Percentiles rank a stretch among this genome's conserved stretches.
These are phyloP conservation scores for Cotesia typhae DNA, from an alignment of 1,140 invertebrate genomes.

Conservation along the genomic window DNA sequence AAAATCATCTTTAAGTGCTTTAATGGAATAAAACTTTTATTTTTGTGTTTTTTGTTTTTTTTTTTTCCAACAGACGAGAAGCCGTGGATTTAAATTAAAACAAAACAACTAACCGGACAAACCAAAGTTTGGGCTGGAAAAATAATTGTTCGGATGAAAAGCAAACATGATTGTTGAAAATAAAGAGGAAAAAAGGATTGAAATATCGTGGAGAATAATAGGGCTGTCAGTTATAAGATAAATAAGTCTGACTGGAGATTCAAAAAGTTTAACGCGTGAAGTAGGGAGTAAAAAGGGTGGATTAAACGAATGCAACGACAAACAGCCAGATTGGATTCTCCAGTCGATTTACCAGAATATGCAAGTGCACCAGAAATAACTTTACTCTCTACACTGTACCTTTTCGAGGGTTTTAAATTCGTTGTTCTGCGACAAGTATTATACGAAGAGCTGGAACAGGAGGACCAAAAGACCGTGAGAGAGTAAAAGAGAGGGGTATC, in stretches of 20 bases:
- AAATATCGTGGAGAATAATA: neutral
- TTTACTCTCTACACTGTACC: slow-evolving; percentile 25
- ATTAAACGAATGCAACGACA: slow-evolving; percentile 47
- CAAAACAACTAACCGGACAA: too few species aligned
- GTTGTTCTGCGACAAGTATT: slow-evolving; percentile 13
- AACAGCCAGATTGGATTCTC: slow-evolving; percentile 58
- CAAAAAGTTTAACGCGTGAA: slow-evolving; percentile 10
- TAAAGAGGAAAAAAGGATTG: neutral
- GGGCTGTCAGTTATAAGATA: neutral
- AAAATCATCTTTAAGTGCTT: too few species aligned
- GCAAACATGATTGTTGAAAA: too few species aligned
- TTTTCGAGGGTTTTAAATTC: slow-evolving; percentile 42
- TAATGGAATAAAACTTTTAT: too few species aligned
- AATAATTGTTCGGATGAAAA: too few species aligned
- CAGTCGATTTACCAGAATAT: slow-evolving; percentile 56
- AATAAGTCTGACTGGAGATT: neutral
- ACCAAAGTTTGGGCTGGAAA: too few species aligned
- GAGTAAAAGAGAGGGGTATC: too few species aligned
- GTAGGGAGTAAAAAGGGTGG: slow-evolving; percentile 36
- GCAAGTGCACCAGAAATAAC: slow-evolving; percentile 56
- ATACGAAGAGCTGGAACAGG: too few species aligned
- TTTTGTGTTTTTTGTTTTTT: too few species aligned
- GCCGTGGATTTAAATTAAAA: too few species aligned
- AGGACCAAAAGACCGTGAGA: too few species aligned
- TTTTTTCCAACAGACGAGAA: too few species aligned